Evolutionary conservation across 92 coral and sea anemone species (phyloP).

Genomic region (Diadumene lineata): DNA sequence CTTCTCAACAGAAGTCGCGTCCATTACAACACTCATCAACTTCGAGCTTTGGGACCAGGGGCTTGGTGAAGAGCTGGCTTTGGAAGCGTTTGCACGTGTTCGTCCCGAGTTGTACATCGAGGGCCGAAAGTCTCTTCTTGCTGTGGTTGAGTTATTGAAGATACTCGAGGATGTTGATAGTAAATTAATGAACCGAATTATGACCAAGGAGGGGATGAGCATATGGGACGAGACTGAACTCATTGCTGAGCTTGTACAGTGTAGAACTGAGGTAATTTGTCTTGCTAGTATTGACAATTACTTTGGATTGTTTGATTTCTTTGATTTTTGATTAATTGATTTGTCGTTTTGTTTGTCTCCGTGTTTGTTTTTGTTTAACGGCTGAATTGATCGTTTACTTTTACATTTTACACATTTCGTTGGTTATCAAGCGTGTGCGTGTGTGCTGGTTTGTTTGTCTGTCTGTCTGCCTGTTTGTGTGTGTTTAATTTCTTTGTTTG

Average conservation of each 20-base stretch:
- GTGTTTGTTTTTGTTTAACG: too few relatives aligned
- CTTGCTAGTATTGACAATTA: too few relatives aligned
- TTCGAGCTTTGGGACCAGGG: constrained; percentile 81
- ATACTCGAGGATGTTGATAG: constrained; percentile 82
- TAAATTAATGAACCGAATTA: constrained; percentile 76
- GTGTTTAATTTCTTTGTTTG: not conserved
- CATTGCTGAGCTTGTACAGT: constrained; percentile 88
- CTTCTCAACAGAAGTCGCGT: constrained; percentile 91
- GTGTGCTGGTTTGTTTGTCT: too few relatives aligned
- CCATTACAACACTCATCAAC: constrained; percentile 89
- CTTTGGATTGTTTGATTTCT: too few relatives aligned
- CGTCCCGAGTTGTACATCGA: constrained; percentile 87
- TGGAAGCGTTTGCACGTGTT: constrained; percentile 85
- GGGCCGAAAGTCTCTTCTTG: constrained; percentile 72
- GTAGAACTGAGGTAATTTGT: constrained; percentile 86
- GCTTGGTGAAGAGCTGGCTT: constrained; percentile 86
- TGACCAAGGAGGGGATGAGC: constrained; percentile 82
- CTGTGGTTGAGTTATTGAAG: constrained; percentile 78
- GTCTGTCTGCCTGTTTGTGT: not conserved
- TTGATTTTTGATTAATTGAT: too few relatives aligned
- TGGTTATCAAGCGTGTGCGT: too few relatives aligned
- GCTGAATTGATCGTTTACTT: too few relatives aligned
- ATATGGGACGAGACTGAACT: constrained; percentile 97
- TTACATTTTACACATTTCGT: too few relatives aligned
- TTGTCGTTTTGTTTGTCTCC: too few relatives aligned